Evolutionary conservation across 2,888 invertebrate species (phyloP).

Genomic region (Lasius platythorax): DNA sequence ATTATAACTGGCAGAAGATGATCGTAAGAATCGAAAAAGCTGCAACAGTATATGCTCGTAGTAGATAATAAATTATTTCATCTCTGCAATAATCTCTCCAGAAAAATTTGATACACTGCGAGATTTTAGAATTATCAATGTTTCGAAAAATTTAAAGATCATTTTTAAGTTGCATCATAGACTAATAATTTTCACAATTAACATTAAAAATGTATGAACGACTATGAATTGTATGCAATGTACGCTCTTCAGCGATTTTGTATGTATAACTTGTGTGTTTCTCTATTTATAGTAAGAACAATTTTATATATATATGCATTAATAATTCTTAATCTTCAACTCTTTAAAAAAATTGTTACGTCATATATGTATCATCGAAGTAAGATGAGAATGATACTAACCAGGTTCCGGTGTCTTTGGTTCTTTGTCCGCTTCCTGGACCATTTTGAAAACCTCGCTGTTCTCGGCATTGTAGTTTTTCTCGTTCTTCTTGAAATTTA

Average conservation of each 20-base stretch:
- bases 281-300: neutral
- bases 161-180: neutral
- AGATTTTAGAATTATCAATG: neutral
- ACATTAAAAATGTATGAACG: neutral
- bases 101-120: neutral
- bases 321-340: conserved; percentile 1
- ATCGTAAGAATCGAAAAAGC: neutral
- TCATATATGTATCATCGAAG: neutral
- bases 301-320: neutral
- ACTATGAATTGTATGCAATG: neutral
- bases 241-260: conserved; percentile 27
- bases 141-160: neutral
- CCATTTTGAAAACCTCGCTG: conserved; percentile 96
- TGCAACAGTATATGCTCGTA: neutral
- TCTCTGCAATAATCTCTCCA: neutral
- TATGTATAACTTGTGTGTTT: neutral
- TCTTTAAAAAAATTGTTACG: neutral
- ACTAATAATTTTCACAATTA: neutral
- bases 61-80: conserved; percentile 1
- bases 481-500: conserved; percentile 98
- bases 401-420: conserved; percentile 91
- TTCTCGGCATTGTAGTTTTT: conserved; percentile 95
- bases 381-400: conserved; percentile 84
- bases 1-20: neutral
- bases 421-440: conserved; percentile 95